phyloP scores from a whole-genome alignment of 2,113 vertebrate genomes.

The Orientallactaga bullata region DNA sequence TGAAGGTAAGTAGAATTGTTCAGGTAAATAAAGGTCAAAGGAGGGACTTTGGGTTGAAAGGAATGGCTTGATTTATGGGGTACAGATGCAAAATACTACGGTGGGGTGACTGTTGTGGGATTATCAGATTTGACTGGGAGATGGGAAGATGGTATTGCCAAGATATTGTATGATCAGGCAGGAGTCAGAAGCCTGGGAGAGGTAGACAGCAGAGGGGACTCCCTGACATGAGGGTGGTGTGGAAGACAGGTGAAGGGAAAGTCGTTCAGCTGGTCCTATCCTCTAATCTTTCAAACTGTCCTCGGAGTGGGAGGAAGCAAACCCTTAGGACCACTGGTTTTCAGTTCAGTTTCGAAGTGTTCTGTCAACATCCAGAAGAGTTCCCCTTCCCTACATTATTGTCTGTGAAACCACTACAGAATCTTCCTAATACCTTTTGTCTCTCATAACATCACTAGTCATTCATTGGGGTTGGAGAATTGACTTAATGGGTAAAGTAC shows the following conservation, averaged over 20 bases:
- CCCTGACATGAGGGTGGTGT: not conserved
- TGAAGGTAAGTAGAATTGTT: not conserved
- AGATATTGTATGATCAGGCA: not conserved
- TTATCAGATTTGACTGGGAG: not conserved
- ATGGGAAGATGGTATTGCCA: not conserved
- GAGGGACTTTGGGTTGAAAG: not conserved
- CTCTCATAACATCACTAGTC: not conserved
- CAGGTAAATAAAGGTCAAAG: not conserved
- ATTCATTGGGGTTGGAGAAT: not conserved
- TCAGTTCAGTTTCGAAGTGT: not conserved
- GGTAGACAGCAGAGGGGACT: not conserved
- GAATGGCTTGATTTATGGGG: not conserved
- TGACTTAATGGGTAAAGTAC: too few relatives aligned
- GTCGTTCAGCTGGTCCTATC: not conserved
- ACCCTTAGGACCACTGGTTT: not conserved
- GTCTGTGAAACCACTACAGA: not conserved
- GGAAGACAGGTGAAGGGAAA: not conserved
- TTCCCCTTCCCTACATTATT: not conserved
- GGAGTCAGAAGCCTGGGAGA: not conserved
- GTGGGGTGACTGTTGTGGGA: not conserved
- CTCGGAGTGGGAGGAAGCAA: not conserved
- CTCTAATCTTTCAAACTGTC: not conserved
- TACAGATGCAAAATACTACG: not conserved
- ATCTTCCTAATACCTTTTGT: slow-evolving; percentile 42
- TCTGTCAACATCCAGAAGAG: not conserved